phyloP scores from a whole-genome alignment of 2,888 invertebrate species.

The Nomada goodeniana region DNA sequence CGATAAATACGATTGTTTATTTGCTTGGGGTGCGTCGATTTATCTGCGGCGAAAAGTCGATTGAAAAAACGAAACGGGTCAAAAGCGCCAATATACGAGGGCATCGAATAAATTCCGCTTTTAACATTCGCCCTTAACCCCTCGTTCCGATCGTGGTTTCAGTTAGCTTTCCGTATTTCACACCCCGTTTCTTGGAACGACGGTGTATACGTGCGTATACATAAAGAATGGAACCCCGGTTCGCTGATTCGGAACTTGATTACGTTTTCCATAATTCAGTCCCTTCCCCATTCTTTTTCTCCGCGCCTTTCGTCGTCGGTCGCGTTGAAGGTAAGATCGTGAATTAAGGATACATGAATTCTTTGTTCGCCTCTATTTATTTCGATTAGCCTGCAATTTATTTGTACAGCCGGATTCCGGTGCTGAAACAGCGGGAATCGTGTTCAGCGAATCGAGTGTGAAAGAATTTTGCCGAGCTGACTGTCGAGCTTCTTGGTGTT shows the following conservation, averaged over 20 bases:
- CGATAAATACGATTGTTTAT: slow-evolving; percentile 65
- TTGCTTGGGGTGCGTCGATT: slow-evolving; percentile 48
- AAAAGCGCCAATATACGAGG: slow-evolving; percentile 1
- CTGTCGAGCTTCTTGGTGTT: slow-evolving; percentile 17
- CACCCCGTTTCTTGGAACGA: slow-evolving; percentile 10
- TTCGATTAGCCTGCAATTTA: not conserved
- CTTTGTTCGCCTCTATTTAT: not conserved
- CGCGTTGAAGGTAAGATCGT: too few species aligned
- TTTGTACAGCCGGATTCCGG: not conserved
- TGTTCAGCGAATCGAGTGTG: not conserved
- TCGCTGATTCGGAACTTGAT: slow-evolving; percentile 4
- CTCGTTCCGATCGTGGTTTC: not conserved
- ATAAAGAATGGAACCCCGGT: not conserved
- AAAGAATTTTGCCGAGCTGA: slow-evolving; percentile 2
- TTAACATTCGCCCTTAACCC: slow-evolving; percentile 39
- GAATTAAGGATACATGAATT: not conserved
- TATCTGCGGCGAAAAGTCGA: slow-evolving; percentile 39
- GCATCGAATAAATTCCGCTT: slow-evolving; percentile 42
- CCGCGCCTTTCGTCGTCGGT: too few species aligned
- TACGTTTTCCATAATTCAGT: slow-evolving; percentile 17
- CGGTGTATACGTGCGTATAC: not conserved
- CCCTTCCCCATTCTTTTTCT: too few species aligned
- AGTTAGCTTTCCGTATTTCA: slow-evolving; percentile 12
- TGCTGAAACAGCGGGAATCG: not conserved
- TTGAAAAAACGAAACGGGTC: slow-evolving; percentile 22